Evolutionary conservation across 2,888 invertebrate genomes (phyloP).

Genomic region (Physocephala rufipes): DNA sequence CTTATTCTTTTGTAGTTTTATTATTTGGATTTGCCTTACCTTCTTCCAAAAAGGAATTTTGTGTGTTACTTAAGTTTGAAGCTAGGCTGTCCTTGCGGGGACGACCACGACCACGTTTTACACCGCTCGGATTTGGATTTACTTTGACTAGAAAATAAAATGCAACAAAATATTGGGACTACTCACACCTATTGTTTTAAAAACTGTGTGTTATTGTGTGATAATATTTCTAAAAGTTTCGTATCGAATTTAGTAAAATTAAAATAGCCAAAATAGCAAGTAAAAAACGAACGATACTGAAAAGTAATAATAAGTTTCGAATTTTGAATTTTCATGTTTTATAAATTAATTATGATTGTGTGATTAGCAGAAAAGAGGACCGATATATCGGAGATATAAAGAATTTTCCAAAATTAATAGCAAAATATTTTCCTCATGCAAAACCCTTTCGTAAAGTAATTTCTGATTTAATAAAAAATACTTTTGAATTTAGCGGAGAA

Average conservation of each 20-base stretch:
- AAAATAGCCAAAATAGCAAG: conserved; percentile 24
- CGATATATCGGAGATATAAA: background rate
- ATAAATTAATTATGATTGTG: background rate
- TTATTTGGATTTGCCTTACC: conserved; percentile 67
- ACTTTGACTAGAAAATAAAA: conserved; percentile 54
- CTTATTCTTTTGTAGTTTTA: conserved; percentile 41
- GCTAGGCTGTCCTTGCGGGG: conserved; percentile 69
- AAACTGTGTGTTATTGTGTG: conserved; percentile 34
- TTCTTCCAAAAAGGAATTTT: conserved; percentile 78
- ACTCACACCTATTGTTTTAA: conserved; percentile 42
- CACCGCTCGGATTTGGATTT: conserved; percentile 64
- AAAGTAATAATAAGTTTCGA: conserved; percentile 25
- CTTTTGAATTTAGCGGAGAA: no score
- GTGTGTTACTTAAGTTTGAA: conserved; percentile 68
- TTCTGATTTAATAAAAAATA: no score
- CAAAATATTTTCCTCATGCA: no score
- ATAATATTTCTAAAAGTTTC: background rate
- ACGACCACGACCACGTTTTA: conserved; percentile 71
- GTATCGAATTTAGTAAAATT: background rate
- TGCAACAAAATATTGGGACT: conserved; percentile 36
- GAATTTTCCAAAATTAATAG: no score
- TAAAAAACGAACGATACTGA: conserved; percentile 18
- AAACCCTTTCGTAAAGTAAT: no score
- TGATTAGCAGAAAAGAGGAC: background rate
- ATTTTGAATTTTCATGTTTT: background rate